Conservation (phyloP, 2,113 vertebrate species). For the Neoarius graeffei region DNA sequence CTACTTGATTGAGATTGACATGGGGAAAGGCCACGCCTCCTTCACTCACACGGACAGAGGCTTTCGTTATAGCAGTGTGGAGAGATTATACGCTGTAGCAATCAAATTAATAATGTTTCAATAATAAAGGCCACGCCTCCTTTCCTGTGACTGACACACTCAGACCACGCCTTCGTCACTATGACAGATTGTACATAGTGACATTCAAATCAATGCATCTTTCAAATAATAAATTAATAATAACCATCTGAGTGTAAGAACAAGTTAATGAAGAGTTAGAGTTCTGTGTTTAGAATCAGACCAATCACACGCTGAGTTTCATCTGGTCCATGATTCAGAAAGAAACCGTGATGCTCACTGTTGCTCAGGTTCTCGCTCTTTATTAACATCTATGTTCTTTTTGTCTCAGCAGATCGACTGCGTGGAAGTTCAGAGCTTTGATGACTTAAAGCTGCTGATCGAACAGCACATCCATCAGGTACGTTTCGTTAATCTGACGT, state of each 20-base stretch:
- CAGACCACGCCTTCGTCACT: background rate
- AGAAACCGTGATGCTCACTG: background rate
- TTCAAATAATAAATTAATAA: background rate
- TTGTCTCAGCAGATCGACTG: constrained; percentile 74
- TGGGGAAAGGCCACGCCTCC: background rate
- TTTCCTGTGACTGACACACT: background rate
- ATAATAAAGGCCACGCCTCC: background rate
- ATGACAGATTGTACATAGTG: background rate
- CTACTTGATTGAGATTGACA: background rate
- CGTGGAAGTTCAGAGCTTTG: constrained; percentile 71
- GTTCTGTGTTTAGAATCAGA: background rate
- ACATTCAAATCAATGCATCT: background rate
- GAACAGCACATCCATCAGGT: constrained; percentile 87
- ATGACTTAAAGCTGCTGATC: constrained; percentile 79
- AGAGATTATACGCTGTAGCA: background rate
- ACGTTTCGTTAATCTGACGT: background rate
- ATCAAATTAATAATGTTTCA: no score
- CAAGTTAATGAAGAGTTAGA: background rate
- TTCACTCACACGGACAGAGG: background rate
- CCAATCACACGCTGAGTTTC: background rate
- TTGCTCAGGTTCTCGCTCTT: background rate
- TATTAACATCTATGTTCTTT: background rate
- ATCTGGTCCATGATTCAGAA: background rate
- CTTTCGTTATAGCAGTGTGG: background rate
- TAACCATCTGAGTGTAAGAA: background rate